These are phyloP conservation scores for Sympetrum striolatum DNA, from an alignment of 2,888 invertebrate species.

Conservation along the genomic window DNA sequence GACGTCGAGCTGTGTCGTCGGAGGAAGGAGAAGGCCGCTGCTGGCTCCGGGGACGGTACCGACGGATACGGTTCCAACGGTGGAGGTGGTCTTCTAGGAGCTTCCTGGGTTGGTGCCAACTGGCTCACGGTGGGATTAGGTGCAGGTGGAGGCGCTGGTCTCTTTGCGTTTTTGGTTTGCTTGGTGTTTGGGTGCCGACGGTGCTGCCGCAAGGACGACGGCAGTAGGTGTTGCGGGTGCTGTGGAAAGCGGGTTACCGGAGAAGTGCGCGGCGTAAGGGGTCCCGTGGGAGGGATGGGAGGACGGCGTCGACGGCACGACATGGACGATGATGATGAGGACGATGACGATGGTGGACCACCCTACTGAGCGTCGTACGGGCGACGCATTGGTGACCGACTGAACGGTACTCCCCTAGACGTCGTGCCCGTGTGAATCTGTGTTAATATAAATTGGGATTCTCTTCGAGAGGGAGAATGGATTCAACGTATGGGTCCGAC, in stretches of 20 bases:
- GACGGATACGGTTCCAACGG: constrained; percentile 69
- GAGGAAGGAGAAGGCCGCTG: constrained; percentile 9
- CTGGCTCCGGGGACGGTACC: constrained; percentile 25
- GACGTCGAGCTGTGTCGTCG: constrained; percentile 15
- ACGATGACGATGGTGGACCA: constrained; percentile 28
- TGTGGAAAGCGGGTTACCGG: constrained; percentile 48
- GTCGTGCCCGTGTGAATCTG: constrained; percentile 26
- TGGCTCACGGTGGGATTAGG: constrained; percentile 71
- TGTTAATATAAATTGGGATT: neutral
- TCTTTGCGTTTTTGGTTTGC: constrained; percentile 66
- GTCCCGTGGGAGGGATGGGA: constrained; percentile 10
- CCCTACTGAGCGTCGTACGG: constrained; percentile 31
- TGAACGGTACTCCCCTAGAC: constrained; percentile 20
- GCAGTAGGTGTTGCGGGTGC: constrained; percentile 55
- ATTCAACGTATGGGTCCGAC: neutral
- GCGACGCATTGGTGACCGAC: constrained; percentile 40
- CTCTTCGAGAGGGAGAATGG: neutral
- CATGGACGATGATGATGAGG: constrained; percentile 32
- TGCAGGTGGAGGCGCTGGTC: constrained; percentile 65
- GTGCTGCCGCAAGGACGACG: constrained; percentile 62
- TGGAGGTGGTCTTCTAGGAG: constrained; percentile 70
- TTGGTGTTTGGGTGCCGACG: constrained; percentile 70
- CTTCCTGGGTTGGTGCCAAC: constrained; percentile 63
- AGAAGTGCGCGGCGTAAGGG: constrained; percentile 6
- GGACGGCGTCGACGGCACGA: constrained; percentile 26